Evolutionary conservation across 2,888 invertebrate genomes (phyloP).

Genomic region (Anarsia innoxiella): DNA sequence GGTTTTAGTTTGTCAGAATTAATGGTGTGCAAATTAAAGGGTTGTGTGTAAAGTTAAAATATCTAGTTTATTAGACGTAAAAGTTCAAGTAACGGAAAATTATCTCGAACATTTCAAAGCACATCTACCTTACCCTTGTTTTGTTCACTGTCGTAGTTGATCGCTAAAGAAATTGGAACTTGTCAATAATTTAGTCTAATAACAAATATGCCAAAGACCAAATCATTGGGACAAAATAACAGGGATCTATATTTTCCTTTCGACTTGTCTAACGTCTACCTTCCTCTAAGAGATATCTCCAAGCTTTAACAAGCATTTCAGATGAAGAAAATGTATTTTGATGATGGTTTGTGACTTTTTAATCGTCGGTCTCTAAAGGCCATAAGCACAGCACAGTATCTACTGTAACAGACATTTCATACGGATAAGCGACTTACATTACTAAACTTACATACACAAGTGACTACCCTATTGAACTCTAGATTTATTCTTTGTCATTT

Average conservation of each 20-base stretch:
- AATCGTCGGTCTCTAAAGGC: conserved; percentile 37
- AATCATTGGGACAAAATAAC: conserved; percentile 63
- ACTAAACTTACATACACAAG: conserved; percentile 58
- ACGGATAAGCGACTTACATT: conserved; percentile 57
- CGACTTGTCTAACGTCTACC: conserved; percentile 39
- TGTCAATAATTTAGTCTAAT: conserved; percentile 49
- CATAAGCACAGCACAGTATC: conserved; percentile 26
- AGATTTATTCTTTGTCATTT: conserved; percentile 83
- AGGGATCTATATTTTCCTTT: conserved; percentile 67
- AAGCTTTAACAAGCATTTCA: conserved; percentile 52
- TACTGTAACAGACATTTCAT: conserved; percentile 38
- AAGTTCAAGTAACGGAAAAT: conserved; percentile 49
- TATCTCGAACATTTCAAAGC: conserved; percentile 34
- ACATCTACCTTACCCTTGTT: conserved; percentile 26
- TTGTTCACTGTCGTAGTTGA: conserved; percentile 30
- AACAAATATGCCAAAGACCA: conserved; percentile 69
- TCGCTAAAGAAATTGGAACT: conserved; percentile 41
- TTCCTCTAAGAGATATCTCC: conserved; percentile 32
- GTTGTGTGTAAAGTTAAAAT: conserved; percentile 74
- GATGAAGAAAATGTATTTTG: conserved; percentile 48
- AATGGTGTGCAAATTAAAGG: conserved; percentile 74
- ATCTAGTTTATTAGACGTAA: conserved; percentile 69
- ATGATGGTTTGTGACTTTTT: conserved; percentile 44
- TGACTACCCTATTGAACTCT: conserved; percentile 77
- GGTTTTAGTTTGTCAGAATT: conserved; percentile 49